Conservation (phyloP, 1,140 invertebrate species). For the Physella acuta region DNA sequence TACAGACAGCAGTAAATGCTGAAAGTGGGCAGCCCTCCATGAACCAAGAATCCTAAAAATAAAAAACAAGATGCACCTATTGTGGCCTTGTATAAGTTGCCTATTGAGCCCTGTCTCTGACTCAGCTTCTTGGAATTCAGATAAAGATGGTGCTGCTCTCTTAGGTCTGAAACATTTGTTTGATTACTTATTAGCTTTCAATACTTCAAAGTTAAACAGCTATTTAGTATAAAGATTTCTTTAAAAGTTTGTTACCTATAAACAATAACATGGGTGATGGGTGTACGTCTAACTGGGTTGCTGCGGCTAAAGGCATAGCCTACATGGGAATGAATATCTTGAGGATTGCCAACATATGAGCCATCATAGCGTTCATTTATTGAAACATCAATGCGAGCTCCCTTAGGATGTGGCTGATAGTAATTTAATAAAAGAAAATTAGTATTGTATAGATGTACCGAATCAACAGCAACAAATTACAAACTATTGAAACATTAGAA, state of each 20-base stretch:
- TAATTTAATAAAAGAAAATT: neutral
- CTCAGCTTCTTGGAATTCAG: conserved; percentile 52
- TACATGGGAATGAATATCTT: conserved; percentile 77
- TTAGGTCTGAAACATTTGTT: conserved; percentile 52
- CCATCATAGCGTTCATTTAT: conserved; percentile 94
- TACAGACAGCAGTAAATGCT: no score
- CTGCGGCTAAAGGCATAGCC: conserved; percentile 70
- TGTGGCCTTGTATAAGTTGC: conserved; percentile 52
- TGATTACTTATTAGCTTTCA: no score
- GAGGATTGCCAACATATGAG: conserved; percentile 91
- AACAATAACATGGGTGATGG: conserved; percentile 85
- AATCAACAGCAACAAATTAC: neutral
- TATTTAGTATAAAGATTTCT: no score
- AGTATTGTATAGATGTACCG: neutral
- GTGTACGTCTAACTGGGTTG: conserved; percentile 81
- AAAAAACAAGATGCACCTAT: conserved; percentile 46
- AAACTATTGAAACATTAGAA: neutral
- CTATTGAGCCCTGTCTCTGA: conserved; percentile 41
- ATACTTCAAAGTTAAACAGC: no score
- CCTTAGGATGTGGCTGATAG: conserved; percentile 69
- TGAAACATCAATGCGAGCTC: conserved; percentile 88
- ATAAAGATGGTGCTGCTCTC: conserved; percentile 37
- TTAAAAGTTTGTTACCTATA: conserved; percentile 71
- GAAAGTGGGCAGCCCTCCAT: no score
- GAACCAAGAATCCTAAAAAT: no score